Percentiles rank a stretch among this genome's conserved stretches.
Conservation (phyloP, 2,797 vertebrate genomes). For the Nannoperca obscura region DNA sequence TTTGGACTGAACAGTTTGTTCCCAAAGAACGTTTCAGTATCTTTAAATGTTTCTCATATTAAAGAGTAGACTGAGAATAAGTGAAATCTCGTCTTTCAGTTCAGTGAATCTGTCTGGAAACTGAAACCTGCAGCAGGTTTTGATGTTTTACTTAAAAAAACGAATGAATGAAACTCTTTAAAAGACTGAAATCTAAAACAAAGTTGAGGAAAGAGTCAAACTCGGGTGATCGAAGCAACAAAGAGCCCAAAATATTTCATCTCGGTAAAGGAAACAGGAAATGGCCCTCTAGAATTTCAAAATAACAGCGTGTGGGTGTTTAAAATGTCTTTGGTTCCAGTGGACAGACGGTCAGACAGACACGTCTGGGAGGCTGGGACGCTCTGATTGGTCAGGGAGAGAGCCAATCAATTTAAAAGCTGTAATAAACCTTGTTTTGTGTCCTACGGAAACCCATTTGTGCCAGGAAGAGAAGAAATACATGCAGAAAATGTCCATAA, state of each 20-base stretch:
- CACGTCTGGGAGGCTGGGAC: background rate
- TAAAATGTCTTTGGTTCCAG: background rate
- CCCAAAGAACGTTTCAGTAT: no score
- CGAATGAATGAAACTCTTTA: no score
- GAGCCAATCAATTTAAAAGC: background rate
- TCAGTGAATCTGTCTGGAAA: no score
- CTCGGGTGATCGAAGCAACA: background rate
- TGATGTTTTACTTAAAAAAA: no score
- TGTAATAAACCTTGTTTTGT: background rate
- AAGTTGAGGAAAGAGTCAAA: background rate
- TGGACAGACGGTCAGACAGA: background rate
- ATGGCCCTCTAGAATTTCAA: background rate
- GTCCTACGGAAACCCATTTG: background rate
- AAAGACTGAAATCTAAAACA: background rate
- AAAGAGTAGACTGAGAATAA: no score
- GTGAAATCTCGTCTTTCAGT: no score
- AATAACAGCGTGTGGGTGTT: background rate
- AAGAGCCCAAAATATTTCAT: background rate
- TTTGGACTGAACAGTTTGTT: no score
- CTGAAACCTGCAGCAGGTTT: no score
- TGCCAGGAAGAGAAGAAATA: background rate
- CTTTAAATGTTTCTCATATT: no score
- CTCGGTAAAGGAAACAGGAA: background rate
- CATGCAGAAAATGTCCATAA: no score
- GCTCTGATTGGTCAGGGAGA: background rate